phyloP scores from a whole-genome alignment of 2,113 vertebrate species.

The Hyperopisus bebe region DNA sequence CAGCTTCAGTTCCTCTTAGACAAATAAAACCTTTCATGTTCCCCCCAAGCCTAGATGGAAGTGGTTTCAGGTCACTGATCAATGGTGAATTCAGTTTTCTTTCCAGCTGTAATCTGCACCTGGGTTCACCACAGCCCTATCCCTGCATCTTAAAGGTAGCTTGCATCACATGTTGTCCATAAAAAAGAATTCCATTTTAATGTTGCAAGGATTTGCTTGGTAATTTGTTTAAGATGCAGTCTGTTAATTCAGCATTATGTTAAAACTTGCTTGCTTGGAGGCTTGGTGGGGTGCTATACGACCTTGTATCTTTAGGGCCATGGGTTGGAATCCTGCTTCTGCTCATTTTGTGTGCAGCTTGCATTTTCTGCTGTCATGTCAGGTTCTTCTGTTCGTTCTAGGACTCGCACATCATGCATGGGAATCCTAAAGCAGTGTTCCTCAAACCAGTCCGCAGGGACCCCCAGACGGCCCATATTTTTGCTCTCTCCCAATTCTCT shows the following conservation, averaged over 20 bases:
- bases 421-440: background rate
- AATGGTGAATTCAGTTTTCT: background rate
- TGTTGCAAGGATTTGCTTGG: background rate
- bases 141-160: background rate
- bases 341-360: background rate
- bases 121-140: background rate
- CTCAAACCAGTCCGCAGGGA: background rate
- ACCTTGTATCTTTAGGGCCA: background rate
- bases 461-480: background rate
- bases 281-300: background rate
- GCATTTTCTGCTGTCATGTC: background rate
- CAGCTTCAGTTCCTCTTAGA: background rate
- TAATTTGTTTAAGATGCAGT: background rate
- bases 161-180: background rate
- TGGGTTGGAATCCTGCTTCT: background rate
- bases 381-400: background rate
- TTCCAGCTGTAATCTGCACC: background rate
- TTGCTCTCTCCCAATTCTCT: background rate
- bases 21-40: background rate
- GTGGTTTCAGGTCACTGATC: slow-evolving; percentile 4
- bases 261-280: background rate
- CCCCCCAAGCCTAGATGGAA: background rate
- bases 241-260: background rate
- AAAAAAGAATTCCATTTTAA: background rate
- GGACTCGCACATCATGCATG: background rate